Conservation (phyloP, 2,113 vertebrate species). For the Castor canadensis region DNA sequence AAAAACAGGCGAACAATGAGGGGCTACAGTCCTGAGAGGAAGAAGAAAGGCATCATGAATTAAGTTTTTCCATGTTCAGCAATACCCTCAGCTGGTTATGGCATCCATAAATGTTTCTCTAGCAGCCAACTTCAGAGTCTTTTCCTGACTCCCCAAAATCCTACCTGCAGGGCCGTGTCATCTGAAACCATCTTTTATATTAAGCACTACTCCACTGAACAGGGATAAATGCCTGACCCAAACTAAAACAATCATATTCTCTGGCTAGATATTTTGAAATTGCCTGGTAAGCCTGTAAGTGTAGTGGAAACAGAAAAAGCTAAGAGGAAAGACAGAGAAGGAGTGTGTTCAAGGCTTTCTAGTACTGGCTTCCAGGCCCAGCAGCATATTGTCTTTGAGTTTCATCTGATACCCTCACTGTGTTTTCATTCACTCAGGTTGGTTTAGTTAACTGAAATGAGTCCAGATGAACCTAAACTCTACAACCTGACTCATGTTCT, state of each 20-base stretch:
- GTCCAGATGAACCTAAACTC: neutral
- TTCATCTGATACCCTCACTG: neutral
- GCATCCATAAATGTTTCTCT: neutral
- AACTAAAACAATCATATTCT: slow-evolving; percentile 20
- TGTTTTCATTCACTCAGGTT: neutral
- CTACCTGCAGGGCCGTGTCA: neutral
- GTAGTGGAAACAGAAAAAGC: neutral
- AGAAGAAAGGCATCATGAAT: neutral
- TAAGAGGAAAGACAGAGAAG: neutral
- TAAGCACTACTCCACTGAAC: neutral
- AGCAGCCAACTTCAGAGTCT: neutral
- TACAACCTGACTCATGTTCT: neutral
- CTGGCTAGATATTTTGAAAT: slow-evolving; percentile 15
- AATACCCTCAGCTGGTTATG: neutral
- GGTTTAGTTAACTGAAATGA: neutral
- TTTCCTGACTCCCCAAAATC: neutral
- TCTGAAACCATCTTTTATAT: neutral
- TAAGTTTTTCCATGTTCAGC: neutral
- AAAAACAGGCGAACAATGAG: neutral
- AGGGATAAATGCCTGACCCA: neutral
- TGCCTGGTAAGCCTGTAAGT: neutral
- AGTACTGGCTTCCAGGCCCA: neutral
- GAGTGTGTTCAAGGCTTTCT: neutral
- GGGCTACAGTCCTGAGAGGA: neutral
- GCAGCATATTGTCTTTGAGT: neutral